Conservation (phyloP, 2,888 invertebrate genomes). For the Lasioglossum leucozonium region DNA sequence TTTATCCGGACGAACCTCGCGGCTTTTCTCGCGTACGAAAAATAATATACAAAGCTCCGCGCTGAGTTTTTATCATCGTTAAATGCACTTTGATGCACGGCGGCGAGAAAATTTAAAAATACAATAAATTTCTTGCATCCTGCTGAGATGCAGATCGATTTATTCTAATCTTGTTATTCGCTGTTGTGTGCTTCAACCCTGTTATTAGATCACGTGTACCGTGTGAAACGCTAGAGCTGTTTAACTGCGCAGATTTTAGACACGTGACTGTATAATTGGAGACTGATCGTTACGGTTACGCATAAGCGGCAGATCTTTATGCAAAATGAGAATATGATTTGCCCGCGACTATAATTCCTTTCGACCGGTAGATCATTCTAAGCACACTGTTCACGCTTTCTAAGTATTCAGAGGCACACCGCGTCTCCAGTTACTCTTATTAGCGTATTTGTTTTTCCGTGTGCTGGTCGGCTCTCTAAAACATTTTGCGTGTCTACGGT, state of each 20-base stretch:
- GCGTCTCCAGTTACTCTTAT: background rate
- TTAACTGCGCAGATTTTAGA: background rate
- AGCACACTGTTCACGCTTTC: background rate
- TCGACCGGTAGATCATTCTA: background rate
- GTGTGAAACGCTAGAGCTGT: background rate
- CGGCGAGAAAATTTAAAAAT: background rate
- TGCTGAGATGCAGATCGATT: background rate
- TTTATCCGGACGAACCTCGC: no score
- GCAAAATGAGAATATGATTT: background rate
- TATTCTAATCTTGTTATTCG: background rate
- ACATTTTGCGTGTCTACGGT: background rate
- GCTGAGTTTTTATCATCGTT: background rate
- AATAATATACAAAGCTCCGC: background rate
- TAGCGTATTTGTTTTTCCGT: slow-evolving; percentile 2
- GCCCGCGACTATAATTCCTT: background rate
- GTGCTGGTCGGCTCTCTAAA: background rate
- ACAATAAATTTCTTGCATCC: background rate
- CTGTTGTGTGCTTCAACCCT: background rate
- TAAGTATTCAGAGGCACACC: background rate
- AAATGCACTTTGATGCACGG: background rate
- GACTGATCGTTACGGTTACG: background rate
- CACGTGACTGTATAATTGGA: background rate
- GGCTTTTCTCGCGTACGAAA: background rate
- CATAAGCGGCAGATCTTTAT: background rate
- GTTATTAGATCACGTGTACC: background rate